Evolutionary conservation across 1,140 invertebrate genomes (phyloP), one percentile per base, ranked within the genome.

Genomic region (Carcinoscorpius rotundicauda): DNA sequence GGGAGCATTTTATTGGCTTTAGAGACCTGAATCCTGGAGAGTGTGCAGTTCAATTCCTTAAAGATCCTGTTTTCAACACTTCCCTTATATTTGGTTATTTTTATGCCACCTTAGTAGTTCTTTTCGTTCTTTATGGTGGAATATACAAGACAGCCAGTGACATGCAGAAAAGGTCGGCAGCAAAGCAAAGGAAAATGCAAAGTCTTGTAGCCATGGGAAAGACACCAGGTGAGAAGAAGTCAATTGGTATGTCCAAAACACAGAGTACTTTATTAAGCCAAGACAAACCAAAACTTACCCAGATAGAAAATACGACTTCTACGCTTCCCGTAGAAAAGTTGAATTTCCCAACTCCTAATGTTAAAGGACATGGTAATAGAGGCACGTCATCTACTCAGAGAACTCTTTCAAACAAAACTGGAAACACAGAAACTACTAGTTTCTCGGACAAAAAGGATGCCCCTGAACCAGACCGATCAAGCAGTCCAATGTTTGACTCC

Each of bases 131-230:
- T 1, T 99, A 99, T 76, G 91, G 87, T 58, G 94, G 95, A 3
- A 99, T 99, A 72, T 99, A 98, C 77, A 92, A 93, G 74, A 98
- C 96, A 10, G 97, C 97, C 0, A 93, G 97, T 72, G 88, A 94
- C 69, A 94, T 99, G 88, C 95, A 98, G 74, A 91, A 94, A 74
- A 98, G 97, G 75, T 95, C 93, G 65, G 93, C 97, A 76, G 90
- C 88, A 0, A 95, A 96, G 74, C 89, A 94, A 72, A 82, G 88
- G 52, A 93, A 95, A 73, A 93, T 94, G 88, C 90, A 94, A 70
- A 90, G 87, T 0, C 91, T 94, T 87, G 90, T 94, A 5, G 87
- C 90, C 0, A 76, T 93, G 50, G 90, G 87, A 74, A 73, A 89
- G 4, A 90, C 92, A 85, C 86, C 50, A 56, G 56, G 57, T 57